Base-by-base conservation (phyloP, 2,888 invertebrate species). In the Poecilobothrus nobilitatus region DNA sequence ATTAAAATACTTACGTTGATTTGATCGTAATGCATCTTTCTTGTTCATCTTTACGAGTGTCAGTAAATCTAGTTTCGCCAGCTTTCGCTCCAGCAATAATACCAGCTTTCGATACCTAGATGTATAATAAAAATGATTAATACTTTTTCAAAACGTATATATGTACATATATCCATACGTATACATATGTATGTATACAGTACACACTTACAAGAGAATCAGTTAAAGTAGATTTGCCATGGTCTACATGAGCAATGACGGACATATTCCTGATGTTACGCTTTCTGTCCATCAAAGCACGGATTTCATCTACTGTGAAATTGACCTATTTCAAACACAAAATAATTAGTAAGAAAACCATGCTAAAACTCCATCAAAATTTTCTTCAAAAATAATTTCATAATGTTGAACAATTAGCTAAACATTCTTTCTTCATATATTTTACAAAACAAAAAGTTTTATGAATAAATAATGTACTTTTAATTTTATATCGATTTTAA, bases 21-120 rank as follows among this genome's bases (percentile, higher is more conserved):
- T 99, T 99, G 86, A 99, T 99, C 83, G 99, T 99, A 84, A 99
- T 99, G 83, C 99, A 99, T 84, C 99, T 89, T 85, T 99, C 99
- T 83, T 99, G 99, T 84, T 99, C 99, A 84, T 99, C 99, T 84
- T 99, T 98, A 73, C 99, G 90, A 68, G 99, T 99, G 82, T 99
- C 99, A 34, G 99, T 99, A 84, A 99, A 99, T 74, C 99, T 89
- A 20, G 97, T 97, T 84, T 99, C 99, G 77, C 99, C 99, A 78
- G 99, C 99, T 80, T 97, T 96, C 72, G 97, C 92, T 74, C 94
- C 93, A 78, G 99, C 98, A 82, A 99, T 99, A 83, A 99, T 99
- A 85, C 99, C 99, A 80, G 99, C 99, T 85, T 99, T 99, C 71
- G 98, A 97, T 68, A 81, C 78, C 78, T 78, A 70, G 10, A 67